Evolutionary conservation across 2,888 invertebrate species (phyloP), one percentile per base, ranked within the genome.

Genomic region (Choristoneura rosaceana): DNA sequence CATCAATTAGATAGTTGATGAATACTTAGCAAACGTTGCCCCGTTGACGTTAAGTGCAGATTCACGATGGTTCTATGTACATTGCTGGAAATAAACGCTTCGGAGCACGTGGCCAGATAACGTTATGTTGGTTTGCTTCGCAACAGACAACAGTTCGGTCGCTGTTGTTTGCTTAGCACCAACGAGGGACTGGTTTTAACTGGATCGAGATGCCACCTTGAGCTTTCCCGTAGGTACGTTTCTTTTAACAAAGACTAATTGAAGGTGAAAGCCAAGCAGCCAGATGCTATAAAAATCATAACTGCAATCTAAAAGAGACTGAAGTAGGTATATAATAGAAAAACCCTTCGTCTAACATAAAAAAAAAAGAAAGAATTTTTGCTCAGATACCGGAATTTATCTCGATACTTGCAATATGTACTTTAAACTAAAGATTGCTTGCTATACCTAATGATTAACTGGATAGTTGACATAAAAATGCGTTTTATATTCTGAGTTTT

Each of bases 31-130:
- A 65, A 65, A 43, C 14, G 17, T 65, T 25, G 14, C 15, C 55
- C 55, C 25, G 17, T 38, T 4, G 14, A 12, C 59, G 38, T 38
- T 59, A 62, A 62, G 17, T 17, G 41, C 25, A n/a, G 47, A 55
- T 55, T 69, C 61, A 55, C 43, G 52, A 62, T 14, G 43, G 55
- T 55, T 62, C 8, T 69, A 17, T 58, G 45, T n/a, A 70, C 38
- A 70, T 38, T 70, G 38, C 70, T 58, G 34, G 63, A 64, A 70
- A 70, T 70, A 70, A 52, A 52, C 47, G 9, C 14, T 33, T 38
- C 34, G 7, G 59, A 33, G 63, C 43, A 62, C 45, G 55, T 58
- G 63, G 14, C 38, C 12, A 17, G 70, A 70, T 70, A 70, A 70
- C 63, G 70, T 45, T 38, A 17, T n/a, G 58, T 14, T 33, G n/a